phyloP scores from a whole-genome alignment of 2,797 vertebrate genomes.

The Cygnus olor region DNA sequence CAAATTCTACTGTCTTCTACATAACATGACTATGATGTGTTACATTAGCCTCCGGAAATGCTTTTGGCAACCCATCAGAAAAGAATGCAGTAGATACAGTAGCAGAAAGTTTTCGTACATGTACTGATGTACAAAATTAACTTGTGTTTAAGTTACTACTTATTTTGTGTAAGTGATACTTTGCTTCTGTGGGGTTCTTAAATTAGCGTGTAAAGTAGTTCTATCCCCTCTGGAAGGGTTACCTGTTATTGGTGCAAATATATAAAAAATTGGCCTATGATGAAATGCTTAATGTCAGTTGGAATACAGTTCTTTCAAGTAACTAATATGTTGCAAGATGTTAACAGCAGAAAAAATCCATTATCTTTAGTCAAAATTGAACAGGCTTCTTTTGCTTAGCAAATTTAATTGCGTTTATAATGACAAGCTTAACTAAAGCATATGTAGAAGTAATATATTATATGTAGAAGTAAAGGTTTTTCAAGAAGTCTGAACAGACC shows the following conservation, averaged over 20 bases:
- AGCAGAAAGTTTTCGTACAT: not conserved
- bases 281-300: not conserved
- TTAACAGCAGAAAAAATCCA: not conserved
- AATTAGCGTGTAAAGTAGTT: not conserved
- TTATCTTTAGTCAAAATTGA: not conserved
- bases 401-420: not conserved
- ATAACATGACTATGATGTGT: not conserved
- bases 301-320: not conserved
- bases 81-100: not conserved
- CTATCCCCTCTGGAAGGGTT: not conserved
- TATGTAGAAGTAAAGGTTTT: not conserved
- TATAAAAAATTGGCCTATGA: not conserved
- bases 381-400: not conserved
- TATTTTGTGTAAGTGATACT: not conserved
- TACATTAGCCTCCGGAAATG: not conserved
- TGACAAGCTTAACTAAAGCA: not conserved
- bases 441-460: too few species aligned
- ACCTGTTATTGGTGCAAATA: not conserved
- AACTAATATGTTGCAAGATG: not conserved
- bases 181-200: not conserved
- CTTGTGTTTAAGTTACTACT: not conserved
- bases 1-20: not conserved
- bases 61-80: not conserved
- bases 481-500: not conserved
- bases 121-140: not conserved